Base-by-base conservation (phyloP, 2,797 vertebrate genomes). In the Limosa lapponica region DNA sequence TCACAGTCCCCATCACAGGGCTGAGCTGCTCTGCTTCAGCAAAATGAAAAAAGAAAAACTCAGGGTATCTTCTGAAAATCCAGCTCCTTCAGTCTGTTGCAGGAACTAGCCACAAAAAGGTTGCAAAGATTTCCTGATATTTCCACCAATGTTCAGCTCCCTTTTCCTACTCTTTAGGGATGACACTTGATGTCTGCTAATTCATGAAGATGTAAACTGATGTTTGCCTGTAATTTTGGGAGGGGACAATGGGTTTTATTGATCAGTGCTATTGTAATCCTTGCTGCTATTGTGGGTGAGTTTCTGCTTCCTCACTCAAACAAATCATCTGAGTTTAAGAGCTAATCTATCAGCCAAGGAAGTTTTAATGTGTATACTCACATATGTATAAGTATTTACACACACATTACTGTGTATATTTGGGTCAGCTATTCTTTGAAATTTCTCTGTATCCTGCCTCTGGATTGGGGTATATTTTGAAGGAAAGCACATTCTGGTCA, bases 381-480 rank as follows among this genome's bases (percentile, higher is more conserved):
- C 2, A 22, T 44, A 51, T 3, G 5, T 44, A 39, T 34, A 32
- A 30, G 24, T 16, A 34, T 1, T 28, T 24, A 67, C 27, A 23
- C 10, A 37, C 28, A 54, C 3, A 2, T 41, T 51, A 87, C 7
- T 59, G 11, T 41, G 6, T 82, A 73, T 61, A 51, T 51, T 79
- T 93, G 79, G 96, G 96, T 87, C 71, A 95, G 77, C 82, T 96
- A 36, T 87, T 93, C 90, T 59, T 54, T 46, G 64, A 87, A 87
- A 86, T 57, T 88, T 74, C 46, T 93, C 49, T 57, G 11, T 69
- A 79, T 94, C 51, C 41, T 91, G 67, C 58, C 90, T 96, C 79
- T 95, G 41, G 19, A 34, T 20, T 70, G 13, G 36, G 16, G 17
- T 69, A 32, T 81, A 58, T 78, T 79, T 90, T 89, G 66, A 91